Base-by-base conservation (phyloP, 2,888 invertebrate species). In the Ischnus inquisitorius region DNA sequence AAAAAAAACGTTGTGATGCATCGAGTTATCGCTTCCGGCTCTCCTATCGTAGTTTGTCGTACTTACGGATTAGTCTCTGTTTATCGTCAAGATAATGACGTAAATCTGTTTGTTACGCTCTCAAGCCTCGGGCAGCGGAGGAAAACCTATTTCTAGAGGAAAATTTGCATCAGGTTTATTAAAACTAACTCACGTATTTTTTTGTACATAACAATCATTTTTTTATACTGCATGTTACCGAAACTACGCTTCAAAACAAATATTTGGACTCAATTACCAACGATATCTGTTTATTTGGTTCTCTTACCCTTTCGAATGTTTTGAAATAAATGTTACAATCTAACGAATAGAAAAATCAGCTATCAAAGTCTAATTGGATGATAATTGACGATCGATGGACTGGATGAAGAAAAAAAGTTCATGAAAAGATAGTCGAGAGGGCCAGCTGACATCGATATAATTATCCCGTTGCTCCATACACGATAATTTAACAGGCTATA, bases 61-160 rank as follows among this genome's bases (percentile, higher is more conserved):
- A 81, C 84, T 88, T 90, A 86, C 87, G 90, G 91, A 92, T 92
- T 92, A 92, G 89, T 85, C 85, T 69, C 62, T 90, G 67, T 77
- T 85, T 84, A 85, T 85, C 81, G 79, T 77, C 51, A 57, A 69
- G 85, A 85, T 85, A 84, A 85, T 85, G 62, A 65, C 69, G 74
- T 67, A 75, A 85, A 85, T 85, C 83, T 85, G 80, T 72, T 81
- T 85, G 83, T 85, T 76, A 83, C 83, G 79, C 74, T 85, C 79
- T 79, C 79, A 43, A 68, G 22, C 14, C 64, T 14, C 46, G 14
- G 16, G 12, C 22, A 79, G 10, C 28, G 34, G 57, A 34, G 14
- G 57, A 39, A 62, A 3, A 28, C n/a, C 10, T 22, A 60, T 60
- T 25, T 60, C 25, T 1, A 34, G 16, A 71, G 16, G 39, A 41